A percentile compares a stretch with the other conserved stretches of the same genome.
phyloP scores from a whole-genome alignment of 2,888 invertebrate species.

The Cylindroiulus punctatus region DNA sequence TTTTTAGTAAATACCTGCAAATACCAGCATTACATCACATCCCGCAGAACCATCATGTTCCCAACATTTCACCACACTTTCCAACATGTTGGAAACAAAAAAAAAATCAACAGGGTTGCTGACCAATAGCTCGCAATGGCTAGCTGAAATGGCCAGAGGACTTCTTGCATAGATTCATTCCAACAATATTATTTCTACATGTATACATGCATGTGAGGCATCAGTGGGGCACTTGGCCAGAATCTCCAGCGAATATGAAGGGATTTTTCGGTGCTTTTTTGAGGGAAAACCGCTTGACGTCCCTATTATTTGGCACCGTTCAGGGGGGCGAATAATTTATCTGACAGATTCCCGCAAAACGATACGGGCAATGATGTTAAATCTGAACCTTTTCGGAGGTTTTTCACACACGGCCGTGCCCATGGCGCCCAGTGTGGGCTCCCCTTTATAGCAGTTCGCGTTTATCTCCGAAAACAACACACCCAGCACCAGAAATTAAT shows the following conservation, averaged over 20 bases:
- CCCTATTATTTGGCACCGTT: neutral
- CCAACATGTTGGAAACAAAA: too few relatives aligned
- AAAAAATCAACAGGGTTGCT: too few relatives aligned
- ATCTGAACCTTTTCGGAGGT: conserved; percentile 11
- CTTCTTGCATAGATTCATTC: too few relatives aligned
- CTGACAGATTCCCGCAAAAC: neutral
- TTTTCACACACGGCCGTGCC: conserved; percentile 13
- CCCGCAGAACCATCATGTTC: too few relatives aligned
- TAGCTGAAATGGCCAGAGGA: too few relatives aligned
- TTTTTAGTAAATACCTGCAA: too few relatives aligned
- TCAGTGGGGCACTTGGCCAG: neutral
- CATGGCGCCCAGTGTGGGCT: neutral
- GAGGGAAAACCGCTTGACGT: neutral
- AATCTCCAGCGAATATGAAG: neutral
- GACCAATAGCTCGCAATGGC: too few relatives aligned
- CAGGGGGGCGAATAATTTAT: conserved; percentile 6
- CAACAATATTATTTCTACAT: too few relatives aligned
- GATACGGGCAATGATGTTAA: conserved; percentile 23
- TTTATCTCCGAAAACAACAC: neutral
- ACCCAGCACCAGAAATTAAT: neutral
- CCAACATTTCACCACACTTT: too few relatives aligned
- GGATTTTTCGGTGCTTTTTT: neutral
- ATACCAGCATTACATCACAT: too few relatives aligned
- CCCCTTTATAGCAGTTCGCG: neutral
- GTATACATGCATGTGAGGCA: too few relatives aligned